Evolutionary conservation across 2,113 vertebrate species (phyloP), one percentile per base, ranked within the genome.

Genomic region (Stegostoma tigrinum): DNA sequence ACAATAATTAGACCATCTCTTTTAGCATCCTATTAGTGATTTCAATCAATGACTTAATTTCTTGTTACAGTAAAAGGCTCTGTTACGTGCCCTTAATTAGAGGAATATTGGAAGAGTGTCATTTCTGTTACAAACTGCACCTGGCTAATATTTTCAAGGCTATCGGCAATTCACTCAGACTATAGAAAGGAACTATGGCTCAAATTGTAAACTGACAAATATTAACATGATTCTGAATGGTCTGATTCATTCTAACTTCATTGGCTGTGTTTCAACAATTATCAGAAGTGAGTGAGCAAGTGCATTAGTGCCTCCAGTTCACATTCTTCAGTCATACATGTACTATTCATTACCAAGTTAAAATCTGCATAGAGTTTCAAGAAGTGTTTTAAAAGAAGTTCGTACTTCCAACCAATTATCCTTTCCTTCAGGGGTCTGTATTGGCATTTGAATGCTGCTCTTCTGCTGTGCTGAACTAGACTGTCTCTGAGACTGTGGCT

Each of bases 151-250:
- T 52, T 52, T 87, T 83, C 80, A 83, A 83, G 38, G 80, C 38
- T 21, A 45, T 38, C 38, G 42, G 52, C 52, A 61, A 90, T n/a
- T 55, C 34, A 61, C 52, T 27, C 52, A 34, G 27, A 17, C 30
- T n/a, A 34, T 55, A 89, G 86, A 52, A 12, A 89, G 86, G 15
- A 87, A 52, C 45, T 30, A 87, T 52, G 86, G 86, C 48, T 89
- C 55, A 12, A 87, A 90, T 90, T 61, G 87, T 90, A 90, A 90
- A 90, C 87, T 61, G 87, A 90, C 87, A 90, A 34, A 90, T 61
- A 90, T 34, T 61, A 17, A 55, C 27, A n/a, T 61, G 14, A 90
- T 17, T 90, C n/a, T 55, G 80, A 90, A 90, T n/a, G 52, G 52
- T 90, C 87, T 55, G 30, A 15, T 93, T 87, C 85, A 87, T 14